These are phyloP conservation scores for Callocephalon fimbriatum DNA, from an alignment of 2,113 vertebrate species.

Conservation along the genomic window DNA sequence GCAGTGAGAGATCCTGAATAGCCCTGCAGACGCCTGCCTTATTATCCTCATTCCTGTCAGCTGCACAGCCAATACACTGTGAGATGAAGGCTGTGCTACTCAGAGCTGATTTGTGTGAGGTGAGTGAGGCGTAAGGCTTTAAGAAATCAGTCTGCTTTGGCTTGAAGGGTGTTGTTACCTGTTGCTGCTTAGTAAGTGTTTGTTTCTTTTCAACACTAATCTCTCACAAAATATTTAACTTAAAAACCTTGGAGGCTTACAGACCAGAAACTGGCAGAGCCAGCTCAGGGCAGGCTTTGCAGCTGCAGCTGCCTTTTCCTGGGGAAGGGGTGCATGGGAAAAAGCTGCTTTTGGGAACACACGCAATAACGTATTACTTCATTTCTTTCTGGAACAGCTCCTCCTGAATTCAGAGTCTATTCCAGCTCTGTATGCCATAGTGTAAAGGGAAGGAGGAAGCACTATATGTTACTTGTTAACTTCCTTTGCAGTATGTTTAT, in stretches of 20 bases:
- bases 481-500: neutral
- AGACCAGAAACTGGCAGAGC: neutral
- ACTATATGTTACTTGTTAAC: neutral
- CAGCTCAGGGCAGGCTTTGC: neutral
- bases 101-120: neutral
- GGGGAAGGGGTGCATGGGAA: neutral
- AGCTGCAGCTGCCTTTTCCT: neutral
- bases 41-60: neutral
- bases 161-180: constrained; percentile 42
- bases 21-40: neutral
- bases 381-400: neutral
- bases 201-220: constrained; percentile 32
- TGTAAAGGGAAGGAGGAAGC: neutral
- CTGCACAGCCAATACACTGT: neutral
- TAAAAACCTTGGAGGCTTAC: neutral
- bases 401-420: neutral
- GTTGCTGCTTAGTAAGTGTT: neutral
- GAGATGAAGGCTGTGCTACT: neutral
- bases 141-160: neutral
- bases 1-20: neutral
- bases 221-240: constrained; percentile 17
- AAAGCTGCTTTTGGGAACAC: neutral
- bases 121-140: neutral
- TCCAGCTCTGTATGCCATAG: neutral
- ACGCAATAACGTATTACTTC: neutral